Evolutionary conservation across 2,888 invertebrate species (phyloP), one percentile per base, ranked within the genome.

Genomic region (Cremastinae sp.): DNA sequence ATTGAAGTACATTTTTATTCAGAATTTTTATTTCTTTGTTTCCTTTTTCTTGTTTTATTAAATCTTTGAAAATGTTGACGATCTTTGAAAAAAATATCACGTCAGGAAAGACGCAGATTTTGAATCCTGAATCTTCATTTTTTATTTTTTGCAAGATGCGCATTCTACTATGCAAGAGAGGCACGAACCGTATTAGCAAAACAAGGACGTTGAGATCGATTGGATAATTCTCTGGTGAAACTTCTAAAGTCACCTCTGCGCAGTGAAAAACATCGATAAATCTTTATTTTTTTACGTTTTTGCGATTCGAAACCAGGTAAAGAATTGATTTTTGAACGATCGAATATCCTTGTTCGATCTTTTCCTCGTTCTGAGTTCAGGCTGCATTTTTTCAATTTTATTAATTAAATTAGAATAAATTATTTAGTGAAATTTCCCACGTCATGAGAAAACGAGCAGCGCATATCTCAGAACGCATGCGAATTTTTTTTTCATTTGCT

Each of bases 221-320:
- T 61, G 39, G 39, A 56, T 45, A 65, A 65, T 59, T 5, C 28
- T 2, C 39, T 59, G 18, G 64, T 53, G 65, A 59, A 71, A 61
- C 14, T 64, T 37, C 22, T 16, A 9, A 14, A 10, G 35, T 18
- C 37, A 8, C n/a, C 58, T 43, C 43, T 41, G 55, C 47, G 43
- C 41, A 2, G 28, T 28, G 12, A 64, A 64, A 68, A 68, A 58
- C 28, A 39, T 64, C 12, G 45, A 45, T 37, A 16, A 56, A 35
- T 45, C 45, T 35, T 53, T 9, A 8, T 55, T 18, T 35, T 12
- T 7, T 3, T 35, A 16, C 37, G n/a, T 18, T 8, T 37, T 8
- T 18, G 8, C 12, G 20, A 10, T 43, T 8, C 0, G 8, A 3
- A 59, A 5, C 16, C 28, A 16, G 5, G n/a, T n/a, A n/a, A n/a